These are phyloP conservation scores for Candidula unifasciata DNA, from an alignment of 2,888 invertebrate species.

Conservation along the genomic window DNA sequence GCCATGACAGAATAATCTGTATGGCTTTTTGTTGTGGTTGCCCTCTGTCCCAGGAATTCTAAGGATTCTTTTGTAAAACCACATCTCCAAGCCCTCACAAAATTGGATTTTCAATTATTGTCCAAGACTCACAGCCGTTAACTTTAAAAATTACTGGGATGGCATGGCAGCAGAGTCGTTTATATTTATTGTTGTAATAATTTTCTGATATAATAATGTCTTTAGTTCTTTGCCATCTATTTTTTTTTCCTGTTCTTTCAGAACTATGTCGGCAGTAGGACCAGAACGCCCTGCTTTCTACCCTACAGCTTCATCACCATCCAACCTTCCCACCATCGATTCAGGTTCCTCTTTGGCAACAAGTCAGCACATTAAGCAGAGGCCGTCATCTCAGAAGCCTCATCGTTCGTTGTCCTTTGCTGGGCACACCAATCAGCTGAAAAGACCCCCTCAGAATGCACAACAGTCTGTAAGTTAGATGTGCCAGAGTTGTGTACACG, in stretches of 20 bases:
- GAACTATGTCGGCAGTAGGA: slow-evolving; percentile 47
- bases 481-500: background rate
- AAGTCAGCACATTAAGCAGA: background rate
- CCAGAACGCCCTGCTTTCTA: slow-evolving; percentile 35
- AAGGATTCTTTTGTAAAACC: no score
- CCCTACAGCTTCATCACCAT: slow-evolving; percentile 28
- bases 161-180: no score
- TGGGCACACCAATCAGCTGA: slow-evolving; percentile 41
- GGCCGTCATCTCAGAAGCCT: slow-evolving; percentile 38
- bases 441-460: slow-evolving; percentile 21
- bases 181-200: background rate
- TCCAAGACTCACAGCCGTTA: no score
- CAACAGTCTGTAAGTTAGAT: slow-evolving; percentile 40
- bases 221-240: background rate
- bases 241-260: slow-evolving; percentile 4
- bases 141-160: no score
- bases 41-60: no score
- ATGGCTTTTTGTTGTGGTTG: no score
- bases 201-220: background rate
- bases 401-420: slow-evolving; percentile 51
- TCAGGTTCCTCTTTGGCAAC: background rate
- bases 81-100: no score
- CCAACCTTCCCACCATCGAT: slow-evolving; percentile 26
- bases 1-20: no score
- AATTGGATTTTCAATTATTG: no score